Percentiles rank a stretch among this genome's conserved stretches.
phyloP scores from a whole-genome alignment of 2,797 vertebrate species.

The Sebastes cheni region DNA sequence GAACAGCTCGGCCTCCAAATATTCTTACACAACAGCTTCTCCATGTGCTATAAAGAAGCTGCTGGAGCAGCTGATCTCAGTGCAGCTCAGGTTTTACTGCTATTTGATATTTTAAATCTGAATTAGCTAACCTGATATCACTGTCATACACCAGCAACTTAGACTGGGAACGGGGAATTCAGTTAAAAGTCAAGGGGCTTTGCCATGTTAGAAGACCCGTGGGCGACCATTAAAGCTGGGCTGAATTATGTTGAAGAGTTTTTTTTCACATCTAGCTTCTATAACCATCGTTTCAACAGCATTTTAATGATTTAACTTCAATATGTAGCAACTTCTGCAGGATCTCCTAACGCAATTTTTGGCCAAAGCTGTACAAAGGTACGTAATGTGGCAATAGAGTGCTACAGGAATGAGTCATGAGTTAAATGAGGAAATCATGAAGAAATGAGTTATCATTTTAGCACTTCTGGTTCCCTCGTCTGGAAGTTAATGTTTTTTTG shows the following conservation, averaged over 20 bases:
- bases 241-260: background rate
- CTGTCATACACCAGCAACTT: background rate
- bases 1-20: background rate
- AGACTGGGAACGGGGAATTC: background rate
- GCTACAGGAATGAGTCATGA: no score
- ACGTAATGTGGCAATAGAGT: no score
- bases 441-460: no score
- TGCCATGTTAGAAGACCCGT: background rate
- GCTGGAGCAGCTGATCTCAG: background rate
- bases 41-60: background rate
- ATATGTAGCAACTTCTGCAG: background rate
- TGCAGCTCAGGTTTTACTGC: background rate
- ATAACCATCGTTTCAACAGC: background rate
- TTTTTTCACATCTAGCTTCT: background rate
- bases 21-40: background rate
- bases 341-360: no score
- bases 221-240: background rate
- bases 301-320: background rate
- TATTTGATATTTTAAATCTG: background rate
- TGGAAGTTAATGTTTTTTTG: no score
- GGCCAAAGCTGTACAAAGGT: no score
- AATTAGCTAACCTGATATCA: background rate
- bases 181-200: background rate
- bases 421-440: no score
- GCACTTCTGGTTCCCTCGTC: no score